These are phyloP conservation scores for Oncorhynchus nerka DNA, from an alignment of 2,113 vertebrate species.

Conservation along the genomic window DNA sequence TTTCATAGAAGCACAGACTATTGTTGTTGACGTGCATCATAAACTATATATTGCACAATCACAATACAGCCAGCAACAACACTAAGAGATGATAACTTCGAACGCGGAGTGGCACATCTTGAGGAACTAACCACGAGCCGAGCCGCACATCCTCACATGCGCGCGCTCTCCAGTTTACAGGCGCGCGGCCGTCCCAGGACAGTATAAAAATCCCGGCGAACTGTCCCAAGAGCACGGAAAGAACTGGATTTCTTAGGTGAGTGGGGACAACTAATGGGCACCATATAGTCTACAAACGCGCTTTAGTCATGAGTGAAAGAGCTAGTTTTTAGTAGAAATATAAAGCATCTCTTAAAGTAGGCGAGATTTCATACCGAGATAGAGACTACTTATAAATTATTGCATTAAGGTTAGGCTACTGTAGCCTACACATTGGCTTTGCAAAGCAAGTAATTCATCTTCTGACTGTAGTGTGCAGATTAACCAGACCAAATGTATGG, in stretches of 20 bases:
- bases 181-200: conserved; percentile 23
- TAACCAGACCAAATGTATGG: too few relatives aligned
- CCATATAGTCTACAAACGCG: background rate
- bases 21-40: background rate
- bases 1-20: background rate
- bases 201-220: conserved; percentile 63
- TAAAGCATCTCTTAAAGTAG: too few relatives aligned
- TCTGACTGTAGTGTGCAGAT: too few relatives aligned
- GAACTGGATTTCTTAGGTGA: conserved; percentile 67
- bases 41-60: conserved; percentile 28
- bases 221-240: conserved; percentile 30
- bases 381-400: too few relatives aligned
- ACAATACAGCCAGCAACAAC: background rate
- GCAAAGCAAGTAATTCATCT: too few relatives aligned
- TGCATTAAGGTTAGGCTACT: too few relatives aligned
- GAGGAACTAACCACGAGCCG: conserved; percentile 43
- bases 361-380: too few relatives aligned
- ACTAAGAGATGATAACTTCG: conserved; percentile 48
- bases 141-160: conserved; percentile 22
- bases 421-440: too few relatives aligned
- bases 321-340: background rate
- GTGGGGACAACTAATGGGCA: background rate
- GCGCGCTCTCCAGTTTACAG: background rate
- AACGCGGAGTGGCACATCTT: conserved; percentile 29
- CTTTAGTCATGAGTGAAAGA: too few relatives aligned